These are phyloP conservation scores for Acromyrmex heyeri DNA, from an alignment of 1,140 invertebrate species.

Conservation along the genomic window DNA sequence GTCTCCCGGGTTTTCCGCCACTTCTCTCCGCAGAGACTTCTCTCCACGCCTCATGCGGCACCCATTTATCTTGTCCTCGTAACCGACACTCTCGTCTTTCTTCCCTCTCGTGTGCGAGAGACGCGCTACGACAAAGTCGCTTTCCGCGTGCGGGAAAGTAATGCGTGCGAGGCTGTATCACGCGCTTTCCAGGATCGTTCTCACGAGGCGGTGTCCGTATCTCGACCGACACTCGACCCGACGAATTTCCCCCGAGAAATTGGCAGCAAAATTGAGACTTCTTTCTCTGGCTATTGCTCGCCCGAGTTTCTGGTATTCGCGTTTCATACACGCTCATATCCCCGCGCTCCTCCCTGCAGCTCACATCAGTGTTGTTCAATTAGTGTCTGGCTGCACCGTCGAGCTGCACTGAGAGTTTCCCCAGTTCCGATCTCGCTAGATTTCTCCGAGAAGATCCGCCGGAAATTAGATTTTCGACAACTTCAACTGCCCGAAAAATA, in stretches of 20 bases:
- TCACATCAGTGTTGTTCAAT: constrained; percentile 47
- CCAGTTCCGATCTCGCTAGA: constrained; percentile 30
- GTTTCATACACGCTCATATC: not conserved
- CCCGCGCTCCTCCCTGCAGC: not conserved
- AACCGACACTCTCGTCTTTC: constrained; percentile 3
- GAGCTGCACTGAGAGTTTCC: not conserved
- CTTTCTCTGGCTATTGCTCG: constrained; percentile 37
- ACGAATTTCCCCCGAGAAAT: constrained; percentile 58
- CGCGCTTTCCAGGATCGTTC: constrained; percentile 18
- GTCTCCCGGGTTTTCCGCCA: not conserved
- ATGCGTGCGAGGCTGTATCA: constrained; percentile 20
- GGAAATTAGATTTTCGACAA: constrained; percentile 44
- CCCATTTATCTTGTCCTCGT: constrained; percentile 46
- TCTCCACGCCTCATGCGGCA: not conserved
- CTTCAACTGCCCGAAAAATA: constrained; percentile 20
- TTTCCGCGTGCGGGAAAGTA: not conserved
- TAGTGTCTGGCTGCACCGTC: not conserved
- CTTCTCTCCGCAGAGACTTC: not conserved
- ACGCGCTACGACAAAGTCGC: not conserved
- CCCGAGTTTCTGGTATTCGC: constrained; percentile 17
- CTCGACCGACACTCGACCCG: not conserved
- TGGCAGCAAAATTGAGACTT: constrained; percentile 46
- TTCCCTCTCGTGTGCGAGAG: not conserved
- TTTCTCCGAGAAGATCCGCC: not conserved
- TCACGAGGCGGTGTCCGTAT: not conserved